phyloP scores from a whole-genome alignment of 64 coral and sea anemone genomes.

The Anthopleura sola region DNA sequence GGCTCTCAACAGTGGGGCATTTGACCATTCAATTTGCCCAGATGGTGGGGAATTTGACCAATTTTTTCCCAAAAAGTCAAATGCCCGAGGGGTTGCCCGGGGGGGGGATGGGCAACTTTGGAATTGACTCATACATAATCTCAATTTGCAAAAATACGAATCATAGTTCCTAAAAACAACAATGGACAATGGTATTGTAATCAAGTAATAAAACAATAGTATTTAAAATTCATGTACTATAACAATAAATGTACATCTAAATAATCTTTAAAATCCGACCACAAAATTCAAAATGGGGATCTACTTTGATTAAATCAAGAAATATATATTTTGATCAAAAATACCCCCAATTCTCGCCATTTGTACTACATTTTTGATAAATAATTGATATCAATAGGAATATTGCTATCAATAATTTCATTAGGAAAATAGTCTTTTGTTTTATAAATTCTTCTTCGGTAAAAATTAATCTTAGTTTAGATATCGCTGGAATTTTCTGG shows the following conservation, averaged over 20 bases:
- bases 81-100: too few relatives aligned
- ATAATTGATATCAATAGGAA: constrained; percentile 5
- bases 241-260: not conserved
- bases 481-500: not conserved
- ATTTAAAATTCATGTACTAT: not conserved
- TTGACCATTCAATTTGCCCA: too few relatives aligned
- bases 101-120: too few relatives aligned
- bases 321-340: not conserved
- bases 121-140: too few relatives aligned
- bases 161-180: not conserved
- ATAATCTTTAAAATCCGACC: not conserved
- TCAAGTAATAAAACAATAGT: not conserved
- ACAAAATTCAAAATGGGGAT: not conserved
- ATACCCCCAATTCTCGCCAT: not conserved
- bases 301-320: not conserved
- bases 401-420: not conserved
- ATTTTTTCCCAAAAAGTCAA: too few relatives aligned
- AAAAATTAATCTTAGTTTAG: too few relatives aligned
- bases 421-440: not conserved
- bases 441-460: not conserved
- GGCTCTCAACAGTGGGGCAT: too few relatives aligned
- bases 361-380: not conserved
- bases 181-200: not conserved
- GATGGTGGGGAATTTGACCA: too few relatives aligned
- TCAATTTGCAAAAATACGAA: too few relatives aligned